Conservation (phyloP, 2,888 invertebrate genomes). For the Mimachlamys varia region DNA sequence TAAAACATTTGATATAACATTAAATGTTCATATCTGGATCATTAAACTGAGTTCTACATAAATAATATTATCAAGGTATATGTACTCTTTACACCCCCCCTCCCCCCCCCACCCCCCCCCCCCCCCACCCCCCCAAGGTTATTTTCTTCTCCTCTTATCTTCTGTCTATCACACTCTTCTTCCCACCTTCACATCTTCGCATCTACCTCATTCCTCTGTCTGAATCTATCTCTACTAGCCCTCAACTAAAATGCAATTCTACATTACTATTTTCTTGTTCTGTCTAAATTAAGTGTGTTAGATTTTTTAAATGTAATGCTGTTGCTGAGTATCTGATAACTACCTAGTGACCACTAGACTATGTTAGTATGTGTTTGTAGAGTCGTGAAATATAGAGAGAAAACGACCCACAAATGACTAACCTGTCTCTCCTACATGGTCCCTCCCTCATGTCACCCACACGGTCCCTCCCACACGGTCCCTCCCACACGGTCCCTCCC, state of each 20-base stretch:
- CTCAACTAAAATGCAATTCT: no score
- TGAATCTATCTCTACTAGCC: background rate
- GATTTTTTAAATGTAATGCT: background rate
- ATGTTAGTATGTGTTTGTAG: no score
- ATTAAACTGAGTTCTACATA: background rate
- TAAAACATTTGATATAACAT: background rate
- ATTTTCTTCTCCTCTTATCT: no score
- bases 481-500: constrained; percentile 13
- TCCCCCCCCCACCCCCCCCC: background rate
- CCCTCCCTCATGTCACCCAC: background rate
- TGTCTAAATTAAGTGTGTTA: background rate
- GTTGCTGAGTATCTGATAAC: no score
- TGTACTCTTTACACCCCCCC: background rate
- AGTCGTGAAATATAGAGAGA: no score
- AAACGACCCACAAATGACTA: background rate
- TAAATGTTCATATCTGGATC: background rate
- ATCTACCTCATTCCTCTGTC: background rate
- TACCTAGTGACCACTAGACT: no score
- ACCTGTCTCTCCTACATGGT: background rate
- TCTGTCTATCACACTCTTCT: no score
- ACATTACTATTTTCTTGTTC: background rate
- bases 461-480: background rate
- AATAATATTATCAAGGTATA: background rate
- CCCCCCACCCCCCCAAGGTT: no score
- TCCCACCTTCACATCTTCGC: background rate